Percentiles rank a stretch among this genome's conserved stretches.
Conservation (phyloP, 2,113 vertebrate species). For the Campylomormyrus numenius region DNA sequence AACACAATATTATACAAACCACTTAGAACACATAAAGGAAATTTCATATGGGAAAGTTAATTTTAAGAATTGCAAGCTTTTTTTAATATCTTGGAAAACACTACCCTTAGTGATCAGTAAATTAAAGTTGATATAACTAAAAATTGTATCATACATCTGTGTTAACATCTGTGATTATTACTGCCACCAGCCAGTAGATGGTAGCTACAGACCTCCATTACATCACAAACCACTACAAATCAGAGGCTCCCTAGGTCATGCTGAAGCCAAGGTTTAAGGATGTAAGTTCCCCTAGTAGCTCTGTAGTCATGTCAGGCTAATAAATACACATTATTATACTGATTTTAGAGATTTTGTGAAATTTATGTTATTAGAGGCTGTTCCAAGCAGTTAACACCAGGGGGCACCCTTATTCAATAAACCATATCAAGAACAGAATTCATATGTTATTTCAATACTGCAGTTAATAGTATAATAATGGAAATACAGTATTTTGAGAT, state of each 20-base stretch:
- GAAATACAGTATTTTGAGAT: neutral
- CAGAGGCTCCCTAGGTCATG: neutral
- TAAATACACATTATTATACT: neutral
- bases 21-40: neutral
- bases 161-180: neutral
- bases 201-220: neutral
- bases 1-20: neutral
- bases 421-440: neutral
- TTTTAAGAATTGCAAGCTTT: neutral
- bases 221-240: neutral
- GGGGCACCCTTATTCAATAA: neutral
- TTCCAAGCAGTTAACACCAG: neutral
- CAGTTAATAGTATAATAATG: neutral
- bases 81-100: neutral
- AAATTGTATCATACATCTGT: neutral
- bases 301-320: neutral
- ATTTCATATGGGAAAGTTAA: neutral
- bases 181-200: neutral
- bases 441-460: neutral
- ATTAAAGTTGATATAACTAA: neutral
- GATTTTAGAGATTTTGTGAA: neutral
- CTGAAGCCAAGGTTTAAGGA: slow-evolving; percentile 3
- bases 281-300: neutral
- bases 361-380: neutral
- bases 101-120: neutral